phyloP scores from a whole-genome alignment of 2,888 invertebrate species.

The Spodoptera littoralis region DNA sequence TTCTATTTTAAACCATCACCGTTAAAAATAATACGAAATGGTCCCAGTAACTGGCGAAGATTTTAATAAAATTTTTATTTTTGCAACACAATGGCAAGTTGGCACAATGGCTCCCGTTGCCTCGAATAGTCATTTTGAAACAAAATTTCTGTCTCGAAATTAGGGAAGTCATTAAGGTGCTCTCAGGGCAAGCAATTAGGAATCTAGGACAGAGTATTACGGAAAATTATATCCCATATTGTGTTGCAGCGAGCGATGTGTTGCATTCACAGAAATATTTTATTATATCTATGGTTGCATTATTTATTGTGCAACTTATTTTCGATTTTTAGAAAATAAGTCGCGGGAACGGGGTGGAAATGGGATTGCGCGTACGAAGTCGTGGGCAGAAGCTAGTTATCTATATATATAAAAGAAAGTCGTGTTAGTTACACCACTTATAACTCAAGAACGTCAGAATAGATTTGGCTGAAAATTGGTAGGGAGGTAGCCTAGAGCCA shows the following conservation, averaged over 20 bases:
- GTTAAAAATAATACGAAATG: constrained; percentile 33
- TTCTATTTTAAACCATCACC: too few species aligned
- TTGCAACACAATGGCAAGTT: constrained; percentile 28
- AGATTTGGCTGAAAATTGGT: too few species aligned
- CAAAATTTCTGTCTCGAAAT: constrained; percentile 74
- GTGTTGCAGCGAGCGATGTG: constrained; percentile 43
- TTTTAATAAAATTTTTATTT: constrained; percentile 20
- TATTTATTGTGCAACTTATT: too few species aligned
- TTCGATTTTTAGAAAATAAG: too few species aligned
- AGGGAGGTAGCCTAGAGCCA: too few species aligned
- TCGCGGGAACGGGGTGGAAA: too few species aligned
- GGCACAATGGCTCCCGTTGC: constrained; percentile 33
- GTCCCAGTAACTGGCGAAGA: constrained; percentile 22
- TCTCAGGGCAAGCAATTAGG: constrained; percentile 79
- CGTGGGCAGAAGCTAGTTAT: too few species aligned
- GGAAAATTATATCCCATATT: constrained; percentile 64
- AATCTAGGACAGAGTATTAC: constrained; percentile 71
- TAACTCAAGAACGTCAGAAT: too few species aligned
- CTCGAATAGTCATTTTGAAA: constrained; percentile 71
- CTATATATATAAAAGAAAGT: too few species aligned
- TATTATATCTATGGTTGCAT: too few species aligned
- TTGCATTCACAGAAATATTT: constrained; percentile 1
- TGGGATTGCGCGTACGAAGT: too few species aligned
- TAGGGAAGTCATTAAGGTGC: constrained; percentile 84
- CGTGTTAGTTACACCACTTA: too few species aligned